Percentiles rank a stretch among this genome's conserved stretches.
Evolutionary conservation across 2,888 invertebrate genomes (phyloP).

Genomic region (Nephrotoma flavescens): DNA sequence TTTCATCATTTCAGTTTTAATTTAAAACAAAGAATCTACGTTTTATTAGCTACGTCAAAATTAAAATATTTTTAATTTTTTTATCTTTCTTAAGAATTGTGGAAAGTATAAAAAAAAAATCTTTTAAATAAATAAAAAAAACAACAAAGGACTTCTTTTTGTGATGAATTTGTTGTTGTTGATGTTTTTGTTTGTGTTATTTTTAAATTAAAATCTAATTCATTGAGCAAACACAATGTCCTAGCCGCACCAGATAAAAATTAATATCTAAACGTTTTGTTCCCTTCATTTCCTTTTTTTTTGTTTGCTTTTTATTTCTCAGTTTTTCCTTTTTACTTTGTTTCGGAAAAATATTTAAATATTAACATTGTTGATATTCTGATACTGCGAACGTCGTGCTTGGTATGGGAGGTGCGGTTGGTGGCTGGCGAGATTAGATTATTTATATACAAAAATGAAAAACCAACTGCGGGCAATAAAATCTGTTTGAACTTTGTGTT

Average conservation of each 20-base stretch:
- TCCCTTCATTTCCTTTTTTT: neutral
- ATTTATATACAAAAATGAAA: neutral
- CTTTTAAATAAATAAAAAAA: neutral
- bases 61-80: neutral
- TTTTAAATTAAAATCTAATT: conserved; percentile 6
- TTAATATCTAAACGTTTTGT: neutral
- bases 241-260: neutral
- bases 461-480: neutral
- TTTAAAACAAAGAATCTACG: neutral
- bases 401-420: neutral
- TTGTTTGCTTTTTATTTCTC: neutral
- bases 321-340: neutral
- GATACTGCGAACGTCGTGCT: neutral
- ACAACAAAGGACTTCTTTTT: neutral
- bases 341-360: neutral
- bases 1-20: neutral
- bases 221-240: conserved; percentile 4
- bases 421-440: neutral
- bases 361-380: neutral
- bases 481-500: neutral
- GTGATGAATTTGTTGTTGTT: neutral
- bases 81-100: neutral
- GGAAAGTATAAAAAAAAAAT: neutral
- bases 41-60: neutral
- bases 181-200: neutral